Conservation (phyloP, 1,140 invertebrate genomes). For the Nylanderia fulva region DNA sequence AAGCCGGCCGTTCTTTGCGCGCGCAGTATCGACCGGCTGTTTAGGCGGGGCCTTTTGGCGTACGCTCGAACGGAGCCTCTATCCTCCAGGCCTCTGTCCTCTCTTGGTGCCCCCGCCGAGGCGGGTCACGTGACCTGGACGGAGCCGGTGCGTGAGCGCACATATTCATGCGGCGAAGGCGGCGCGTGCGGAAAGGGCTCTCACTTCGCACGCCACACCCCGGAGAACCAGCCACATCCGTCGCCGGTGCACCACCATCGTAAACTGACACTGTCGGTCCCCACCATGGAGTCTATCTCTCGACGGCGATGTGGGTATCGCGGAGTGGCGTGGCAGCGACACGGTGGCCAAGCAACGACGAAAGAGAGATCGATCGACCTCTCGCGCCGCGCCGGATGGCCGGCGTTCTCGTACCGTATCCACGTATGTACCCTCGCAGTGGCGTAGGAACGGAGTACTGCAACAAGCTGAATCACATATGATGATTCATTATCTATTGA, state of each 20-base stretch:
- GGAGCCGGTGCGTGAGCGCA: neutral
- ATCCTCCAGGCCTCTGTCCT: constrained; percentile 12
- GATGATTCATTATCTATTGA: constrained; percentile 12
- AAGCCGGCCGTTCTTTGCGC: neutral
- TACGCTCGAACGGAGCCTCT: neutral
- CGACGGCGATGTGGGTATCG: constrained; percentile 69
- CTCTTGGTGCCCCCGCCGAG: neutral
- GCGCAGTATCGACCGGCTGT: constrained; percentile 26
- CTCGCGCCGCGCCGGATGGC: constrained; percentile 76
- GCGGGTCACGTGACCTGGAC: constrained; percentile 4
- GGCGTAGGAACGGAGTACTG: constrained; percentile 60
- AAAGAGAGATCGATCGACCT: constrained; percentile 84
- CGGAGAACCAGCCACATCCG: neutral
- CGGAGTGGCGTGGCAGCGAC: constrained; percentile 66
- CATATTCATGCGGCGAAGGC: constrained; percentile 73
- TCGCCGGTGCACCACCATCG: constrained; percentile 62
- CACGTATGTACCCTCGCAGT: constrained; percentile 68
- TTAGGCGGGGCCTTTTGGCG: constrained; percentile 5
- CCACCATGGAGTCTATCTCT: constrained; percentile 51
- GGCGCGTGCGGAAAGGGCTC: constrained; percentile 73
- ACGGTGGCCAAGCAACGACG: constrained; percentile 76
- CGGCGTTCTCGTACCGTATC: constrained; percentile 68
- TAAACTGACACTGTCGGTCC: constrained; percentile 48
- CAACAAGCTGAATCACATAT: neutral
- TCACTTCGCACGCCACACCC: constrained; percentile 79